These are phyloP conservation scores for Pharmacophagus antenor DNA, from an alignment of 2,888 invertebrate species.

Conservation along the genomic window DNA sequence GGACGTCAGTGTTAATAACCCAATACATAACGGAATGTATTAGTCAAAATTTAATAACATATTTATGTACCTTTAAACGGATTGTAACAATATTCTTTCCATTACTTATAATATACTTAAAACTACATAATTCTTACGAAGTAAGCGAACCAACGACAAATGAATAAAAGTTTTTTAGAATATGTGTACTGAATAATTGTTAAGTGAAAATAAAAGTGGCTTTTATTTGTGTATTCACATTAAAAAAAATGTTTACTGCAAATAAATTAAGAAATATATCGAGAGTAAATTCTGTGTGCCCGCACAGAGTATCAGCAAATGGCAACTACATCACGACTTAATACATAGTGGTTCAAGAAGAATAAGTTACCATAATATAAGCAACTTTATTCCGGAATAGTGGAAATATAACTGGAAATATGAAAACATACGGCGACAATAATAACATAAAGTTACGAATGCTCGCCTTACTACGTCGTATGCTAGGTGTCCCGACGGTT, in stretches of 20 bases:
- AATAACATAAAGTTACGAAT: conserved; percentile 44
- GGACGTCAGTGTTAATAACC: neutral
- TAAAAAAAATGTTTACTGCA: neutral
- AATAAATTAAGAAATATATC: neutral
- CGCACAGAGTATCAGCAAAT: neutral
- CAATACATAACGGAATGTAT: too few relatives aligned
- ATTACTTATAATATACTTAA: conserved; percentile 4
- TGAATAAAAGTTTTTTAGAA: neutral
- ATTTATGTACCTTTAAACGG: conserved; percentile 17
- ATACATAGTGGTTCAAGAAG: neutral
- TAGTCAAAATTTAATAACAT: too few relatives aligned
- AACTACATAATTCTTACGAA: conserved; percentile 3
- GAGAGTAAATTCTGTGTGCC: neutral
- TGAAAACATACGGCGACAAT: conserved; percentile 45
- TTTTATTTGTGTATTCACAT: neutral
- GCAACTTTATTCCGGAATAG: conserved; percentile 2
- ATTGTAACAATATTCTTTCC: neutral
- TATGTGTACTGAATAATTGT: neutral
- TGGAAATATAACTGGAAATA: conserved; percentile 36
- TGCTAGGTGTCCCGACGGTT: conserved; percentile 28
- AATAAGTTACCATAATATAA: neutral
- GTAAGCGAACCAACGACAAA: conserved; percentile 25
- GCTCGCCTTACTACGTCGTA: conserved; percentile 34
- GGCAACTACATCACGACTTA: neutral
- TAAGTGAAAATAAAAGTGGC: neutral